Evolutionary conservation across 2,797 vertebrate genomes (phyloP).

Genomic region (Diglossa cyanea): DNA sequence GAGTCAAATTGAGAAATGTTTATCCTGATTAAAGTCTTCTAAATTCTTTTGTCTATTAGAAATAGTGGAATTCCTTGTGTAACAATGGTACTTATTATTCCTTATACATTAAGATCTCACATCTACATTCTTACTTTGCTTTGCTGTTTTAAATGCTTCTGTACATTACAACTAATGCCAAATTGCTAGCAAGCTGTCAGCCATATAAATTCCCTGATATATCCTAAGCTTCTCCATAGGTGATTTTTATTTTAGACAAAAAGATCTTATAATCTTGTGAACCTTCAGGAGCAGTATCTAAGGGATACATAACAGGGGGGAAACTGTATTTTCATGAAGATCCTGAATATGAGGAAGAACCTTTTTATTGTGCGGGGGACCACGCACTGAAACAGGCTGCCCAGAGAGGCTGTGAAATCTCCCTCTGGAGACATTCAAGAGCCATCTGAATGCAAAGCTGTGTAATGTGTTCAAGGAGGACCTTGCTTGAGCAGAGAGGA

Average conservation of each 20-base stretch:
- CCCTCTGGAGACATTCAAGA: not conserved
- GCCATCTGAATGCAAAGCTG: not conserved
- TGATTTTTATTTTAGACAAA: not conserved
- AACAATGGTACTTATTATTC: not conserved
- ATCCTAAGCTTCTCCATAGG: not conserved
- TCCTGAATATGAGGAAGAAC: not conserved
- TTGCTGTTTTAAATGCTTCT: not conserved
- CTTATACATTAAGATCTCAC: rapidly evolving
- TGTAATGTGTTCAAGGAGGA: not conserved
- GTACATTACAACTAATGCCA: not conserved
- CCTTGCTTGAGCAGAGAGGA: not conserved
- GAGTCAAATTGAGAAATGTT: not conserved
- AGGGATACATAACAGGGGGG: not conserved
- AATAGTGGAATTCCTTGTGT: not conserved
- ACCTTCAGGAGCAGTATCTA: not conserved
- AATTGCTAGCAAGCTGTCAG: not conserved
- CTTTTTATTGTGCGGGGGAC: rapidly evolving
- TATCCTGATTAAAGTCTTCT: not conserved
- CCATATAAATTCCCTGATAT: not conserved
- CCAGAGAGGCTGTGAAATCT: not conserved
- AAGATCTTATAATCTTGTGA: not conserved
- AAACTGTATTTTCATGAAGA: not conserved
- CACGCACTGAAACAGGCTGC: rapidly evolving
- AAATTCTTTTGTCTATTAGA: not conserved
- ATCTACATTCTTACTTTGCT: not conserved